Evolutionary conservation across 2,797 vertebrate species (phyloP).

Genomic region (Phalanger gymnotis): DNA sequence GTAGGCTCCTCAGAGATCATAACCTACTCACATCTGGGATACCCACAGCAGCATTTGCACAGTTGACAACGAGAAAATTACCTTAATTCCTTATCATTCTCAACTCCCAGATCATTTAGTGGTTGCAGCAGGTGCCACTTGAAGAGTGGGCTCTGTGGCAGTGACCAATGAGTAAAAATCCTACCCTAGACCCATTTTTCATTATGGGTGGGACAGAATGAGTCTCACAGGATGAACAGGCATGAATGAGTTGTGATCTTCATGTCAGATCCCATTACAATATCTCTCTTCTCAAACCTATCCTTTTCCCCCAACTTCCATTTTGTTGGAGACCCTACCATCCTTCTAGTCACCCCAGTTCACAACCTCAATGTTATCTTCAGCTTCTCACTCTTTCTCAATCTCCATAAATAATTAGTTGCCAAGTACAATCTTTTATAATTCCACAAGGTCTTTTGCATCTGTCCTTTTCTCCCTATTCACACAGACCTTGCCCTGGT

Average conservation of each 20-base stretch:
- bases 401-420: background rate
- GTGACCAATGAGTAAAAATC: background rate
- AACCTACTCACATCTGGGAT: background rate
- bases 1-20: background rate
- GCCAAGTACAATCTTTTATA: background rate
- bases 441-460: background rate
- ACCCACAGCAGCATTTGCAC: background rate
- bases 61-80: background rate
- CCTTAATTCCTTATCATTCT: background rate
- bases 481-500: background rate
- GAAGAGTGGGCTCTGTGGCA: background rate
- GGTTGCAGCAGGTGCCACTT: background rate
- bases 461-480: background rate
- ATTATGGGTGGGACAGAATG: background rate
- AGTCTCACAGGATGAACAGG: background rate
- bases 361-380: background rate
- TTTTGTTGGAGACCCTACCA: background rate
- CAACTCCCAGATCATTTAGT: background rate
- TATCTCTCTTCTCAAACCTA: background rate
- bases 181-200: background rate
- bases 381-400: background rate
- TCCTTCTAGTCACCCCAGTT: background rate
- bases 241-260: background rate
- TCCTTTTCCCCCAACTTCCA: background rate
- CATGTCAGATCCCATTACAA: background rate